Conservation (phyloP, 2,113 vertebrate species). For the Rhadina sibilatrix region DNA sequence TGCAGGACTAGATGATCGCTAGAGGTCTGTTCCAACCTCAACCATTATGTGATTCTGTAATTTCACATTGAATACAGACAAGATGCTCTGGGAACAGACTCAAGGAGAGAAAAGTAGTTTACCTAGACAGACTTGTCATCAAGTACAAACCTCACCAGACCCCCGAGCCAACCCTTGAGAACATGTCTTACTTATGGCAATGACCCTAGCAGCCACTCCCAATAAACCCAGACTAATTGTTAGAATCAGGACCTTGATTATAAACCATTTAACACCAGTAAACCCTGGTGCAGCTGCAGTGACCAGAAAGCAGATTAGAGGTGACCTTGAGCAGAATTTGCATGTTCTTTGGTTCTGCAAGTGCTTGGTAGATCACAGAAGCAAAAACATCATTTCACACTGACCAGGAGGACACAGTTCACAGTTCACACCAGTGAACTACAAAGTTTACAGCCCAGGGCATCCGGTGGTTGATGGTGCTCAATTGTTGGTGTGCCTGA, state of each 20-base stretch:
- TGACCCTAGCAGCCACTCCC: neutral
- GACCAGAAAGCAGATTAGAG: neutral
- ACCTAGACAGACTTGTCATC: neutral
- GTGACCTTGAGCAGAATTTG: neutral
- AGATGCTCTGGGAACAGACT: neutral
- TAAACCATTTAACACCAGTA: neutral
- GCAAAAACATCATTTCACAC: neutral
- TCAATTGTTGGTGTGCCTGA: neutral
- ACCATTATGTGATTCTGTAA: neutral
- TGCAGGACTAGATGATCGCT: neutral
- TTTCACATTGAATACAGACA: neutral
- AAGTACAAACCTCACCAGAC: neutral
- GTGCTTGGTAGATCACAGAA: neutral
- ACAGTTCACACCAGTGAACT: neutral
- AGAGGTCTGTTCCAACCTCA: neutral
- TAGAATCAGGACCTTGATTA: neutral
- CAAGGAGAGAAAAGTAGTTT: neutral
- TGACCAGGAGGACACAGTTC: neutral
- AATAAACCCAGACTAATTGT: neutral
- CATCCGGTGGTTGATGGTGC: fast-evolving
- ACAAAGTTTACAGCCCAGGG: neutral
- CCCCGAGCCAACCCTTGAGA: neutral
- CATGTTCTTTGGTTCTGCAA: neutral
- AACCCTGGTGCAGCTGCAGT: neutral
- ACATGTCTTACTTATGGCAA: neutral